Evolutionary conservation across 2,113 vertebrate species (phyloP), one percentile per base, ranked within the genome.

Genomic region (Oncorhynchus nerka): DNA sequence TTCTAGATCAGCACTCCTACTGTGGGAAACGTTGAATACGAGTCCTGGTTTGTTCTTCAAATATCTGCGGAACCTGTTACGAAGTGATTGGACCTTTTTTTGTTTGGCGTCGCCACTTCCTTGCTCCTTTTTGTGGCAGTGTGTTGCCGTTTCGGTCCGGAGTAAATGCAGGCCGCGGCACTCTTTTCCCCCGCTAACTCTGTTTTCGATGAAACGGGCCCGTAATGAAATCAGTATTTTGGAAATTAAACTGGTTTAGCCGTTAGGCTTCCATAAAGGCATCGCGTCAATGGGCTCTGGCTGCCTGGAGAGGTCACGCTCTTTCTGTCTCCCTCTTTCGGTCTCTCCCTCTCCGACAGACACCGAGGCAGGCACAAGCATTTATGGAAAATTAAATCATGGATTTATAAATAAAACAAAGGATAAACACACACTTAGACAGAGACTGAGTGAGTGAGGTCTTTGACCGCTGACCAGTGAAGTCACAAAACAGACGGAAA

Each of bases 371-470:
- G 4, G 11, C 64, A 13, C 22, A 15, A 11, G 12, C 74, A 68
- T 39, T 73, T 15, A 22, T 48, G 71, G 70, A 73, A 84, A 83
- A 82, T 51, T 24, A 76, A 89, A 84, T 87, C 64, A 61, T 13
- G 1, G 70, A 66, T 74, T 84, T 75, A 86, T 89, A 84, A 90
- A 90, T 87, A 89, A 88, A 89, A 80, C 80, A 91, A 70, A 78
- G 77, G 71, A 55, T 51, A 75, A 64, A 74, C 66, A 76, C 68
- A 49, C 76, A 83, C 19, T 39, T 28, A 0, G 28, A 28, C 3
- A 28, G 28, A 28, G 30, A 32, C 4, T 32, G 30, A 32, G 30
- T 32, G 30, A 32, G 30, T 32, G 30, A 32, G 6, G 34, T 34
- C 34, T 34, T 34, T 34, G 34, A 34, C 34, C 34, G 34, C 34